A percentile compares a stretch with the other conserved stretches of the same genome.
These are phyloP conservation scores for Ptycholaimellus sp. DNA, from an alignment of 2,888 invertebrate genomes.

Conservation along the genomic window DNA sequence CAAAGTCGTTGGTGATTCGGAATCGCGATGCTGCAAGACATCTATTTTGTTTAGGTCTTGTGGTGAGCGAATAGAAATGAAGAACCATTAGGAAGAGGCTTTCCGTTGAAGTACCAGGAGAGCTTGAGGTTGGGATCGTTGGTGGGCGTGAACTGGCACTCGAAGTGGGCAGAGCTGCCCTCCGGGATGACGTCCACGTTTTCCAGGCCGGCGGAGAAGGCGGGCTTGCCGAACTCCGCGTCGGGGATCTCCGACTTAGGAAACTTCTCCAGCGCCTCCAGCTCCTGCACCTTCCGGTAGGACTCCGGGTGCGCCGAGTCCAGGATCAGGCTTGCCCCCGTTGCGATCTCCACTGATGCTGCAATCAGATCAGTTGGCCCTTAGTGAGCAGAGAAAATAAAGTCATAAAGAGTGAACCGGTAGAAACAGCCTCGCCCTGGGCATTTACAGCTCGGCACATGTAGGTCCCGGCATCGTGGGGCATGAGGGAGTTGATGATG, in stretches of 20 bases:
- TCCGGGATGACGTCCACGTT: constrained; percentile 64
- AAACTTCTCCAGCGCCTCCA: constrained; percentile 41
- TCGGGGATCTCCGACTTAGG: constrained; percentile 29
- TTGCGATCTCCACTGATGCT: too few species aligned
- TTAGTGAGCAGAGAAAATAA: neutral
- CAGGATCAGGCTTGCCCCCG: too few species aligned
- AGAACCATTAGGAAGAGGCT: constrained; percentile 38
- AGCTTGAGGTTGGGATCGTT: constrained; percentile 20
- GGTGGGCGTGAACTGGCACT: constrained; percentile 55
- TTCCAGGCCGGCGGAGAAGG: constrained; percentile 61
- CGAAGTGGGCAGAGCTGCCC: constrained; percentile 69
- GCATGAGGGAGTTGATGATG: constrained; percentile 60
- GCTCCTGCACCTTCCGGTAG: constrained; percentile 59
- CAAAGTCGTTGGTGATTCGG: constrained; percentile 77
- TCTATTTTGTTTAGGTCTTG: too few species aligned
- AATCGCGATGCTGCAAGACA: constrained; percentile 16
- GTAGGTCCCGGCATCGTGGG: constrained; percentile 66
- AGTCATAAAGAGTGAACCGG: constrained; percentile 60
- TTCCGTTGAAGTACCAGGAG: constrained; percentile 46
- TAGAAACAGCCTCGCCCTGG: constrained; percentile 72
- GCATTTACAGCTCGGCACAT: constrained; percentile 72
- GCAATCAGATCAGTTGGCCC: constrained; percentile 1
- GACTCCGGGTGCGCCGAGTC: constrained; percentile 73
- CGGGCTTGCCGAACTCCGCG: constrained; percentile 40
- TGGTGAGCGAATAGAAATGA: neutral